phyloP scores from a whole-genome alignment of 2,888 invertebrate genomes.

The Vesta saturnalis region DNA sequence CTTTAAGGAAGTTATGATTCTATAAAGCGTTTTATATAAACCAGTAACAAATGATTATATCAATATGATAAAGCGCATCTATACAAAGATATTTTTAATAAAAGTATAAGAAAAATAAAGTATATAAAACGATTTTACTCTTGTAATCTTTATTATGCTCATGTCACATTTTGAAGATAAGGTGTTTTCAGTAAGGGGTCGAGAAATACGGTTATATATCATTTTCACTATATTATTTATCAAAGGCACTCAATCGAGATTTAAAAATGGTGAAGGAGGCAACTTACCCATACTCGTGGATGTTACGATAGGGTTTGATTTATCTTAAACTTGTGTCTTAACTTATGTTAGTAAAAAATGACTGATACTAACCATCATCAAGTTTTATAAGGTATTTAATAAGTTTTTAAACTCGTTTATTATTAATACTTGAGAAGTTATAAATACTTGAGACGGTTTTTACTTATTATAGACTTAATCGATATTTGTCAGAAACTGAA shows the following conservation, averaged over 20 bases:
- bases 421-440: too few relatives aligned
- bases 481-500: too few relatives aligned
- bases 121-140: constrained; percentile 4
- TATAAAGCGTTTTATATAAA: too few relatives aligned
- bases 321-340: constrained; percentile 3
- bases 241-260: constrained; percentile 20
- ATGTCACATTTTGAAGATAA: constrained; percentile 4
- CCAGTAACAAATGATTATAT: neutral
- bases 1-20: too few relatives aligned
- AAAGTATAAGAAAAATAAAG: neutral
- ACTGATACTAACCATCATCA: too few relatives aligned
- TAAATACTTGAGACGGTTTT: too few relatives aligned
- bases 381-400: too few relatives aligned
- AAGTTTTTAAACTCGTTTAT: too few relatives aligned
- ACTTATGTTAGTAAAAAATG: neutral
- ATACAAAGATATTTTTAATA: neutral
- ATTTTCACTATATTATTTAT: constrained; percentile 21
- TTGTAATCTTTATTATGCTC: constrained; percentile 11
- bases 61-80: neutral
- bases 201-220: constrained; percentile 21
- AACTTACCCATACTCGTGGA: constrained; percentile 5
- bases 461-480: too few relatives aligned
- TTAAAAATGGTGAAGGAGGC: constrained; percentile 16
- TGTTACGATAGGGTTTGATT: constrained; percentile 13
- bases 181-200: constrained; percentile 13